Conservation (phyloP, 2,797 vertebrate genomes). For the Brachymystax lenok region DNA sequence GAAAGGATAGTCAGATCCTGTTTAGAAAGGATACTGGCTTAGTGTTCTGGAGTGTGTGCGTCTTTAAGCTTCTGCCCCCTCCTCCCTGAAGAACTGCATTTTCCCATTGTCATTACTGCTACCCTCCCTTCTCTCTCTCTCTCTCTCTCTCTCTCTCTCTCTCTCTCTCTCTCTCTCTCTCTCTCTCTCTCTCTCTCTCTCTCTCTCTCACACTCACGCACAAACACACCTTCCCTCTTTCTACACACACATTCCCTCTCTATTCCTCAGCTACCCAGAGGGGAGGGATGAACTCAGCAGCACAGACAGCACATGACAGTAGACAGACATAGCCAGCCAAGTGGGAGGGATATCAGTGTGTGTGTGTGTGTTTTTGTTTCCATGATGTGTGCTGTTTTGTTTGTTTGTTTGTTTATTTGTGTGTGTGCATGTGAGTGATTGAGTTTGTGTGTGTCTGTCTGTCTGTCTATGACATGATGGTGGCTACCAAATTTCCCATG, state of each 20-base stretch:
- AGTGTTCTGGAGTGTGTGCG: constrained; percentile 56
- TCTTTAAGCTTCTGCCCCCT: constrained; percentile 54
- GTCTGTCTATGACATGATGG: not conserved
- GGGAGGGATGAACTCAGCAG: not conserved
- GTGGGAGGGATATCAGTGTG: not conserved
- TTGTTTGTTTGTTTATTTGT: constrained; percentile 2
- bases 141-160: not conserved
- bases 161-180: not conserved
- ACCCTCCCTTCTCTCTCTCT: not conserved
- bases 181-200: not conserved
- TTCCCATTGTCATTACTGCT: not conserved
- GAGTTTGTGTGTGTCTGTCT: not conserved
- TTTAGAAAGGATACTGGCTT: constrained; percentile 58
- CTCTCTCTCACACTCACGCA: not conserved
- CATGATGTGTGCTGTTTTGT: not conserved
- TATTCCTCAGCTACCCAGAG: not conserved
- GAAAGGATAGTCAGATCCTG: constrained; percentile 47
- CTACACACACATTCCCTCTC: not conserved
- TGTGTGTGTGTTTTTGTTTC: too few species aligned
- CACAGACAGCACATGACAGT: constrained; percentile 8
- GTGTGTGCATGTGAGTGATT: constrained; percentile 5
- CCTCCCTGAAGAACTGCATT: constrained; percentile 32
- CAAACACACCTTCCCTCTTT: too few species aligned
- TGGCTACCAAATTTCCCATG: not conserved
- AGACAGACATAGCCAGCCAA: constrained; percentile 7